These are phyloP conservation scores for Drosophila infuscata DNA, from an alignment of 2,888 invertebrate genomes.

Conservation along the genomic window DNA sequence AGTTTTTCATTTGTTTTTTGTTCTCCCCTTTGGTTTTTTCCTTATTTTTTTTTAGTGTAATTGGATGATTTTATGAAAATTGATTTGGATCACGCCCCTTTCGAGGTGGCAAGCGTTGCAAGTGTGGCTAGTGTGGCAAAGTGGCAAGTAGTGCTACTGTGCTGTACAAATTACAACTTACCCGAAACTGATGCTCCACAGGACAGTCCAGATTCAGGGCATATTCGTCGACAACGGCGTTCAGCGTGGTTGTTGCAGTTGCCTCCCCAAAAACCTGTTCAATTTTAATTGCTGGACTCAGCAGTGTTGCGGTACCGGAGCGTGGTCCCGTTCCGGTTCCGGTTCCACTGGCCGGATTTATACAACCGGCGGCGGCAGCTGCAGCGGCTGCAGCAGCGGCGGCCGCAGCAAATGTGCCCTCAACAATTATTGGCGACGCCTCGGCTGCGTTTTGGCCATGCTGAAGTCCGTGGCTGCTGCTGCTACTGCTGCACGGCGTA, in stretches of 20 bases:
- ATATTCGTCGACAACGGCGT: conserved; percentile 77
- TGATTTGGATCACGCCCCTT: conserved; percentile 76
- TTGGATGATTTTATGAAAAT: conserved; percentile 79
- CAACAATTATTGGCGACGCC: conserved; percentile 74
- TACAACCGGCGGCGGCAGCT: conserved; percentile 52
- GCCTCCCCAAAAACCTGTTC: conserved; percentile 80
- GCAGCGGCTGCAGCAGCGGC: conserved; percentile 61
- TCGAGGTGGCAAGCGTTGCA: conserved; percentile 29
- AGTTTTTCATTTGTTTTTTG: conserved; percentile 29
- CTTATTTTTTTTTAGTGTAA: conserved; percentile 63
- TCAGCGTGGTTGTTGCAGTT: conserved; percentile 51
- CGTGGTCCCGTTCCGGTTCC: conserved; percentile 5
- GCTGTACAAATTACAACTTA: conserved; percentile 55
- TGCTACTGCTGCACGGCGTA: conserved; percentile 40
- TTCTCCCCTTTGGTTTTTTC: conserved; percentile 30
- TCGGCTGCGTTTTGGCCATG: conserved; percentile 45
- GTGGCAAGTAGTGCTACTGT: conserved; percentile 20
- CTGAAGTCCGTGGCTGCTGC: conserved; percentile 48
- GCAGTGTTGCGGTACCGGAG: conserved; percentile 27
- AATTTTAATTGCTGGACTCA: conserved; percentile 80
- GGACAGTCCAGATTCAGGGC: conserved; percentile 78
- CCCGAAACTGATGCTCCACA: conserved; percentile 77
- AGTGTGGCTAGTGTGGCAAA: conserved; percentile 14
- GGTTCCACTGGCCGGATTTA: conserved; percentile 19
- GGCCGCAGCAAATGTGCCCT: conserved; percentile 74